A percentile compares a stretch with the other conserved stretches of the same genome.
phyloP scores from a whole-genome alignment of 2,888 invertebrate genomes.

The Schizaphis graminum region DNA sequence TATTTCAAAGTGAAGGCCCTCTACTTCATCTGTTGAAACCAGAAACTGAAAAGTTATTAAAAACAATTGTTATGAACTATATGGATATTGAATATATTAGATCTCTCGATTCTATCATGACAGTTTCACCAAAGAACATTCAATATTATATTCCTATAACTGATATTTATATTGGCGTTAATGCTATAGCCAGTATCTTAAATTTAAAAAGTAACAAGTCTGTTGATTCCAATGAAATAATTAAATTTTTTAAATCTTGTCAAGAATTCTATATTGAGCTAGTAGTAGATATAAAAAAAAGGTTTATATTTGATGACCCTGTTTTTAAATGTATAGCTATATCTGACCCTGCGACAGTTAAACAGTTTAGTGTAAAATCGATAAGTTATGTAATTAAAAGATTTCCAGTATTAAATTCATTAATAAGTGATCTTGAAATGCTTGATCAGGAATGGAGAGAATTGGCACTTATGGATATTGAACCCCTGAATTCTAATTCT shows the following conservation, averaged over 20 bases:
- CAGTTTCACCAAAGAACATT: neutral
- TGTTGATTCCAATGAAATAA: neutral
- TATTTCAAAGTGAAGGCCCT: constrained; percentile 54
- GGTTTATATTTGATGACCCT: constrained; percentile 53
- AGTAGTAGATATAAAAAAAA: neutral
- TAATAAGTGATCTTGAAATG: constrained; percentile 21
- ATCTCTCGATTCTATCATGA: neutral
- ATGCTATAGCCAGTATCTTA: neutral
- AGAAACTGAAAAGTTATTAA: constrained; percentile 32
- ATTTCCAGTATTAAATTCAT: constrained; percentile 53
- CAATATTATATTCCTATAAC: neutral
- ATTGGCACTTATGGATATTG: constrained; percentile 27
- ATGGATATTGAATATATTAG: neutral
- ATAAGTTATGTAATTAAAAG: constrained; percentile 34
- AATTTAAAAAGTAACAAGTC: neutral
- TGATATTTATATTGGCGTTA: constrained; percentile 9
- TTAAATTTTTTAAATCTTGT: constrained; percentile 1
- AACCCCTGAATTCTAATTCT: neutral
- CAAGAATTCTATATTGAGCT: neutral
- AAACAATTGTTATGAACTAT: neutral
- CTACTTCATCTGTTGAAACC: constrained; percentile 49
- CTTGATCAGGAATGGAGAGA: constrained; percentile 62
- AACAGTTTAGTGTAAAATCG: constrained; percentile 21
- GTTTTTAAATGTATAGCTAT: constrained; percentile 49
- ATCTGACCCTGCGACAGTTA: constrained; percentile 39